Evolutionary conservation across 2,888 invertebrate species (phyloP), one percentile per base, ranked within the genome.

Genomic region (Nomada hirtipes): DNA sequence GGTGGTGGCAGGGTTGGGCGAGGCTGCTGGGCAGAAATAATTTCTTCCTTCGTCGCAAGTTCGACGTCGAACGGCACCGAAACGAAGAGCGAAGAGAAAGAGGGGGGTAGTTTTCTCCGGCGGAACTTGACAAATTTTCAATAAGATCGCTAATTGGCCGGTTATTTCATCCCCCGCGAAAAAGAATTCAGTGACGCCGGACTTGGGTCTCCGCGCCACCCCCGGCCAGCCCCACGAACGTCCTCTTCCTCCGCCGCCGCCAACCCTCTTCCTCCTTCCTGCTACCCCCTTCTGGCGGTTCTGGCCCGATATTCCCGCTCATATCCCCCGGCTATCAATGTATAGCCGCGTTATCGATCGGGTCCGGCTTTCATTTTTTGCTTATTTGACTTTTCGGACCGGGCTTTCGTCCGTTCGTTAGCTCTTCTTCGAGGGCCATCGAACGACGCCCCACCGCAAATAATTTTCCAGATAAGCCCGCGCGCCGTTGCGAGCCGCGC

Each of bases 381-480:
- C 91, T 91, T 90, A 89, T 91, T 90, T 90, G 89, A 91, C 90
- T 89, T 89, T 89, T 90, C 91, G 89, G 87, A 89, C 89, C 89
- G 80, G 85, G 76, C 83, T 78, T 71, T 82, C 86, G 86, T 81
- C 76, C 86, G 79, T 80, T 83, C 89, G 89, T 89, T 89, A 88
- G 89, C 90, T 90, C 90, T 89, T 90, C 89, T 89, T 91, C 89
- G 90, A 90, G 91, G 86, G 86, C 87, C 89, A 90, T 91, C 90
- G 89, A 91, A 79, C 81, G 85, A 83, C 86, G 87, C 84, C 86
- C 81, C 86, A 82, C 79, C 86, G 85, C 88, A 86, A 88, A 88
- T 88, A 85, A 88, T 88, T 88, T 86, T 80, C 86, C 85, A 79
- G 86, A 87, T 88, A 88, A 83, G 83, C 82, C 77, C 36, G 67